These are phyloP conservation scores for Philereme transversata DNA, from an alignment of 2,888 invertebrate species.

Conservation along the genomic window DNA sequence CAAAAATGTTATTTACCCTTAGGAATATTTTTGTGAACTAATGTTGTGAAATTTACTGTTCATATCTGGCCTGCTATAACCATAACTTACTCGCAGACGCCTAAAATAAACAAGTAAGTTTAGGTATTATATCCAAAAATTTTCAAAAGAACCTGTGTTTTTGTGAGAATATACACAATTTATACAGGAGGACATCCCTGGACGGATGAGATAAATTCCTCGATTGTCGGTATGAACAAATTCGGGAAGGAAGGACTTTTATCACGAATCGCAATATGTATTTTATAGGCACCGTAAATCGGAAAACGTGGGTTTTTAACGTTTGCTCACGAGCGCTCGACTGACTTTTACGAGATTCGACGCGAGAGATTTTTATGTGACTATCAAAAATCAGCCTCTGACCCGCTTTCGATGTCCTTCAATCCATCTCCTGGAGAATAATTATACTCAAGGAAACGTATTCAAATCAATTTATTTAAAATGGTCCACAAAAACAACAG, in stretches of 20 bases:
- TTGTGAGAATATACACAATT: slow-evolving; percentile 3
- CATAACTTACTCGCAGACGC: slow-evolving; percentile 23
- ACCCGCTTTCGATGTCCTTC: slow-evolving; percentile 59
- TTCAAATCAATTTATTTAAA: neutral
- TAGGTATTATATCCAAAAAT: slow-evolving; percentile 8
- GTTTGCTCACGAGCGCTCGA: slow-evolving; percentile 74
- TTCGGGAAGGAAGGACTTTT: slow-evolving; percentile 72
- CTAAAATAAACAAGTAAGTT: slow-evolving; percentile 18
- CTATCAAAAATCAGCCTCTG: slow-evolving; percentile 60
- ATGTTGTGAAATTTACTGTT: slow-evolving; percentile 25
- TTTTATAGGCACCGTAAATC: slow-evolving; percentile 81
- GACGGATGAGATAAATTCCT: slow-evolving; percentile 61
- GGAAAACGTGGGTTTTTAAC: slow-evolving; percentile 78
- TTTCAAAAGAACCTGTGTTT: slow-evolving; percentile 9
- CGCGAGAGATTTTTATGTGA: slow-evolving; percentile 63
- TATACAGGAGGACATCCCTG: slow-evolving; percentile 24
- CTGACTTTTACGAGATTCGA: slow-evolving; percentile 77
- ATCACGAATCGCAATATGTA: slow-evolving; percentile 82
- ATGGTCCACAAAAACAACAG: no score
- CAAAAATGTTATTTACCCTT: slow-evolving; percentile 25
- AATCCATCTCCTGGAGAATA: slow-evolving; percentile 60
- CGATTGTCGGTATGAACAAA: slow-evolving; percentile 68
- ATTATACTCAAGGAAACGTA: slow-evolving; percentile 43
- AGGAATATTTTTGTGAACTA: slow-evolving; percentile 23
- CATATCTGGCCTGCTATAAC: slow-evolving; percentile 23